Evolutionary conservation across 2,113 vertebrate species (phyloP).

Genomic region (Spermophilus dauricus): DNA sequence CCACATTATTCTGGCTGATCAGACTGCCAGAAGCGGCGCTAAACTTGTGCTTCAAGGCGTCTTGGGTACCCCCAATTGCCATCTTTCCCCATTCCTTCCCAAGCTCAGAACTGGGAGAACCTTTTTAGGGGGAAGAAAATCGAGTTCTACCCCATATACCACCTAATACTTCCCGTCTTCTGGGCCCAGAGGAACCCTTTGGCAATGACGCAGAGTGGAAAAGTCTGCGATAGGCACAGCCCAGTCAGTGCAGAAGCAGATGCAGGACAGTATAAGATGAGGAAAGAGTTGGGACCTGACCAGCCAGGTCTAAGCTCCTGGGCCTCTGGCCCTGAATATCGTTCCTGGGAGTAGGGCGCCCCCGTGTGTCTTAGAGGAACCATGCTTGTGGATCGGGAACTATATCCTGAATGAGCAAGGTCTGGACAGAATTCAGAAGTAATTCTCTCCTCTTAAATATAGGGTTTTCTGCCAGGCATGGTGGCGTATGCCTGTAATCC

Average conservation of each 20-base stretch:
- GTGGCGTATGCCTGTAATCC: no score
- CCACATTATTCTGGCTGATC: no score
- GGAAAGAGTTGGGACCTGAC: background rate
- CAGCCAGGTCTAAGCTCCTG: background rate
- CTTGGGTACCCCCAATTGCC: background rate
- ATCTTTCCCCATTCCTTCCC: background rate
- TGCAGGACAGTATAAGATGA: background rate
- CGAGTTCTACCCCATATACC: rapidly evolving
- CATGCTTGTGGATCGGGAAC: background rate
- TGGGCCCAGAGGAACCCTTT: rapidly evolving
- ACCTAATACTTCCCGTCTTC: background rate
- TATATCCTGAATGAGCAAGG: background rate
- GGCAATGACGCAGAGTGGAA: background rate
- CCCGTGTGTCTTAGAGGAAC: conserved; percentile 62
- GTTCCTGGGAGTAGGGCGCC: conserved; percentile 60
- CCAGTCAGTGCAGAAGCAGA: background rate
- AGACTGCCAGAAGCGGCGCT: background rate
- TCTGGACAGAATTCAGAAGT: background rate
- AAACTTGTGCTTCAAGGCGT: background rate
- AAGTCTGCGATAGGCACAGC: background rate
- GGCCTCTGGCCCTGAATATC: background rate
- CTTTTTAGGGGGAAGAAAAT: background rate
- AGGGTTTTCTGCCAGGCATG: background rate
- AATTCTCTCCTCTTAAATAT: background rate
- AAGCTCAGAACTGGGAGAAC: background rate